These are phyloP conservation scores for Hypercompe scribonia DNA, from an alignment of 2,888 invertebrate species.

Conservation along the genomic window DNA sequence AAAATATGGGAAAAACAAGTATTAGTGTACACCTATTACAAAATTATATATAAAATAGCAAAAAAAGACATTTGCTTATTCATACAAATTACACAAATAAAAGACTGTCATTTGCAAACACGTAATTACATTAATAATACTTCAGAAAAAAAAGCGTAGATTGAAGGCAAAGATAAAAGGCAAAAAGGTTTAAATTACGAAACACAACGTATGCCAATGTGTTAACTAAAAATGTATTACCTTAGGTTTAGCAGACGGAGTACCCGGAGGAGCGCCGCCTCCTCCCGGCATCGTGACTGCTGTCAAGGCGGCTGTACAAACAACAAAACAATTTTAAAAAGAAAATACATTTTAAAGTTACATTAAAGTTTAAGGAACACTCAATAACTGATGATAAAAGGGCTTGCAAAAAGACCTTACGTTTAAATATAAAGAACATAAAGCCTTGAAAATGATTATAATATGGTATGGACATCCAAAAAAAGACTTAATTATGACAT, in stretches of 20 bases:
- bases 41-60: too few species aligned
- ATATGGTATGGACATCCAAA: conserved; percentile 1
- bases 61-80: too few species aligned
- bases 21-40: too few species aligned
- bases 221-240: conserved; percentile 68
- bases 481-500: background rate
- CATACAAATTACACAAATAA: too few species aligned
- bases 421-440: background rate
- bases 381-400: background rate
- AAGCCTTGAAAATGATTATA: background rate
- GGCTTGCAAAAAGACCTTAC: background rate
- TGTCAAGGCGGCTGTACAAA: conserved; percentile 73
- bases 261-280: conserved; percentile 92
- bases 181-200: background rate
- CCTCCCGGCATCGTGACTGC: conserved; percentile 90
- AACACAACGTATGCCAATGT: background rate
- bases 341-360: background rate
- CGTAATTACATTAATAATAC: too few species aligned
- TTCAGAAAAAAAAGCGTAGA: background rate
- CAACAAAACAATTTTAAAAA: conserved; percentile 8
- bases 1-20: too few species aligned
- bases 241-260: conserved; percentile 94
- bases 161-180: background rate
- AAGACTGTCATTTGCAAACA: too few species aligned
- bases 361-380: background rate